Base-by-base conservation (phyloP, 2,797 vertebrate genomes). In the Enteromius paludinosus region DNA sequence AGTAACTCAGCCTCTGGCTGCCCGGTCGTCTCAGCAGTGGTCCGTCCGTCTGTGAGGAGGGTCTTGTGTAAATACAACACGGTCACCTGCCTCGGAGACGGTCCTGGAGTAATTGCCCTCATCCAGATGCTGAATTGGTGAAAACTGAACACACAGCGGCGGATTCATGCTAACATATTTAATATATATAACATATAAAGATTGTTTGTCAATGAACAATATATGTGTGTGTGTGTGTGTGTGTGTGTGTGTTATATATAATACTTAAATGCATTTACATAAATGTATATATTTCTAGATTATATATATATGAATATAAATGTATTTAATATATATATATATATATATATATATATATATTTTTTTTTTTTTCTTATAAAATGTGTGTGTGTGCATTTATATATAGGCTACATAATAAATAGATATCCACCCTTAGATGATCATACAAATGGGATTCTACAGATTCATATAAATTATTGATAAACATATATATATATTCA, bases 11-110 rank as follows among this genome's bases (percentile, higher is more conserved):
- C 11, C 56, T 70, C 18, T 28, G 20, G 12, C 56, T 23, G 54
- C 54, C 33, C 77, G 54, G 33, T 56, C 28, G 30, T 84, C 78
- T 81, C 68, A 30, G 78, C 75, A 69, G 77, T 80, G 81, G 77
- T 78, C 79, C 61, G 3, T 41, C 38, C 28, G 14, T 85, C 68
- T 66, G 23, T 78, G 79, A 77, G 54, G 66, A 74, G 74, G 61
- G 79, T 81, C 45, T 71, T 66, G 56, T 77, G 64, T 71, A 81
- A 86, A 80, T 54, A 65, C 47, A 0, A 1, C 49, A 20, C 35
- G 0, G 43, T 78, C 56, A 15, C 74, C 66, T 23, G 1, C 62
- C 35, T 74, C 70, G 17, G 65, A 76, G 84, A 82, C 4, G 23
- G 18, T 43, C 25, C 33, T 28, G 17, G 43, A 59, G 41, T 75